These are phyloP conservation scores for Periphyllus acericola DNA, from an alignment of 2,888 invertebrate genomes.

Conservation along the genomic window DNA sequence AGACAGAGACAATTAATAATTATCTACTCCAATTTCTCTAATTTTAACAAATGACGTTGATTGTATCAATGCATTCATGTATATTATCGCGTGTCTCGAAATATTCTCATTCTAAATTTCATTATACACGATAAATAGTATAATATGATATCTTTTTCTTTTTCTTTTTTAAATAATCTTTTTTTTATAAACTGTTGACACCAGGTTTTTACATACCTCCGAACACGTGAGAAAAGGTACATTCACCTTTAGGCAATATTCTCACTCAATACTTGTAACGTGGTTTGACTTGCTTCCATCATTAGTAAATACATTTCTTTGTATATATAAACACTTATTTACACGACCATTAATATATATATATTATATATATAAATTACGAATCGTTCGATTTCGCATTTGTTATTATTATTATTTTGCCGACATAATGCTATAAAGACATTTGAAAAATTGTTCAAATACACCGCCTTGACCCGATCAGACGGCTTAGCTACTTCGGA, in stretches of 20 bases:
- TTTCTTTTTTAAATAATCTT: not conserved
- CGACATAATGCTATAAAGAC: constrained; percentile 58
- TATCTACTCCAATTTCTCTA: no score
- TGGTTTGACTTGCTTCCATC: constrained; percentile 48
- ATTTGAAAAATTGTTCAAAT: constrained; percentile 61
- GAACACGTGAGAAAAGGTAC: constrained; percentile 4
- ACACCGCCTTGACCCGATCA: constrained; percentile 56
- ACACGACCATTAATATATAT: constrained; percentile 23
- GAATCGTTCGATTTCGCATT: constrained; percentile 35
- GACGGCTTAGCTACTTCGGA: constrained; percentile 34
- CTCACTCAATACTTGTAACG: constrained; percentile 3
- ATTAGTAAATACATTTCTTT: constrained; percentile 9
- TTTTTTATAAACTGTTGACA: not conserved
- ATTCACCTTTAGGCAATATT: constrained; percentile 39
- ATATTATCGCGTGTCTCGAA: not conserved
- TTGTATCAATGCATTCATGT: not conserved
- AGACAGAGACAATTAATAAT: no score
- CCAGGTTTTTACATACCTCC: not conserved
- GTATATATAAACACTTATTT: constrained; percentile 26
- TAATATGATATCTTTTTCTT: not conserved
- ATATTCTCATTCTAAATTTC: not conserved
- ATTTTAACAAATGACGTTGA: not conserved
- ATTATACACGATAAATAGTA: not conserved
- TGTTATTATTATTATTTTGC: constrained; percentile 38
- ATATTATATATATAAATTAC: constrained; percentile 2